Conservation (phyloP, 2,797 vertebrate species). For the Phrynocephalus forsythii region DNA sequence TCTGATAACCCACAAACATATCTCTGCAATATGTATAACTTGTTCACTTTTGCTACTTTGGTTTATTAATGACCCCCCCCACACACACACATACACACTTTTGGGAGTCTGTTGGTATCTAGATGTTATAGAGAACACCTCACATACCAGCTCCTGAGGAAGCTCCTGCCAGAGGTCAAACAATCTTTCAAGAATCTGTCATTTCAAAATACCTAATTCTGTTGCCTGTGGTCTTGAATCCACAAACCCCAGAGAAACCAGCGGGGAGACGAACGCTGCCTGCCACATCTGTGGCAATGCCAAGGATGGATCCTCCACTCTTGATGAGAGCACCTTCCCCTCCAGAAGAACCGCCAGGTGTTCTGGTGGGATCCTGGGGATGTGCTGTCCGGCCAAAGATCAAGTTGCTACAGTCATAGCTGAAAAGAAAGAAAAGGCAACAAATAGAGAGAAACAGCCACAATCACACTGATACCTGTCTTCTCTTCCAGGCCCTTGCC, state of each 20-base stretch:
- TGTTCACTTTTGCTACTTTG: background rate
- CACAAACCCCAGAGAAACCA: slow-evolving; percentile 82
- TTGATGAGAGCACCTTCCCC: slow-evolving; percentile 81
- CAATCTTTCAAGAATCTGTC: background rate
- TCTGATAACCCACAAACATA: background rate
- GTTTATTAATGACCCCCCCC: background rate
- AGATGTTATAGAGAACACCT: background rate
- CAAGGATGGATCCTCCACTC: slow-evolving; percentile 79
- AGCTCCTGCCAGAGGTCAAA: background rate
- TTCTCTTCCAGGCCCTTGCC: too few species aligned
- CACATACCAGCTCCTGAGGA: background rate
- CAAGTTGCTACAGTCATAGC: slow-evolving; percentile 91
- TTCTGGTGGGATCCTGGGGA: slow-evolving; percentile 85
- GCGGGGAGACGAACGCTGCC: slow-evolving; percentile 82
- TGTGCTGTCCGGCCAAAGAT: slow-evolving; percentile 88
- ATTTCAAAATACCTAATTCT: slow-evolving; percentile 77
- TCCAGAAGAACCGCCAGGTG: slow-evolving; percentile 86
- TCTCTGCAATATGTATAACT: background rate
- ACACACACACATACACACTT: background rate
- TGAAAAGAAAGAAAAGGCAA: slow-evolving; percentile 59
- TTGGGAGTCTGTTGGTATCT: background rate
- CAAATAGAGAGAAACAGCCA: background rate
- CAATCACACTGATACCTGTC: background rate
- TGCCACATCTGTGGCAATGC: slow-evolving; percentile 79
- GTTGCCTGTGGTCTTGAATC: slow-evolving; percentile 77